A percentile compares a stretch with the other conserved stretches of the same genome.
phyloP scores from a whole-genome alignment of 1,140 invertebrate genomes.

The Ceratoteleas bidentatus region DNA sequence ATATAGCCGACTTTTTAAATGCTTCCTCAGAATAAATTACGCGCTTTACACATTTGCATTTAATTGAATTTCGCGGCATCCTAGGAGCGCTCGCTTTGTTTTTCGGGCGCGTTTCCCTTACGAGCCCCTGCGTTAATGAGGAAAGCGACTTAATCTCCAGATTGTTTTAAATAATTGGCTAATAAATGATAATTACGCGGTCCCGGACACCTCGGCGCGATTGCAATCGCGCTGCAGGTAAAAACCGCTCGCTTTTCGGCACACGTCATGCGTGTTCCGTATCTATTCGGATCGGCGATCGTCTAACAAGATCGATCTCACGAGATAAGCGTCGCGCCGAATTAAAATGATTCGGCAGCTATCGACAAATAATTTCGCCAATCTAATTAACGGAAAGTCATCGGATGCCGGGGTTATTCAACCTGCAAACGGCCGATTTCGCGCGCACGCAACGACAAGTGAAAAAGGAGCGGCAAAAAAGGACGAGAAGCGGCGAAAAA shows the following conservation, averaged over 20 bases:
- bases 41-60: slow-evolving; percentile 56
- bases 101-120: slow-evolving; percentile 18
- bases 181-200: slow-evolving; percentile 42
- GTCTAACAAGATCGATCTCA: slow-evolving; percentile 51
- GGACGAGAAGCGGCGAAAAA: slow-evolving; percentile 4
- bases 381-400: slow-evolving; percentile 54
- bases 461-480: slow-evolving; percentile 12
- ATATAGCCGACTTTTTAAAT: slow-evolving; percentile 55
- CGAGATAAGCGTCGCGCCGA: slow-evolving; percentile 43
- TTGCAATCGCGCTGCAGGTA: slow-evolving; percentile 38
- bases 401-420: slow-evolving; percentile 43
- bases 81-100: not conserved
- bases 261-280: slow-evolving; percentile 37
- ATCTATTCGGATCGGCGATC: slow-evolving; percentile 40
- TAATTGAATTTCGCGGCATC: slow-evolving; percentile 53
- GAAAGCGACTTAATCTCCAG: slow-evolving; percentile 24
- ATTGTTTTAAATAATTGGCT: slow-evolving; percentile 52
- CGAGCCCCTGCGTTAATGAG: slow-evolving; percentile 24
- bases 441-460: slow-evolving; percentile 29
- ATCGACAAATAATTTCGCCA: slow-evolving; percentile 55
- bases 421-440: slow-evolving; percentile 23
- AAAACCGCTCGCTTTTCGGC: slow-evolving; percentile 33
- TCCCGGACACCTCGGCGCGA: slow-evolving; percentile 25
- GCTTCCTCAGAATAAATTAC: slow-evolving; percentile 58
- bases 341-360: slow-evolving; percentile 58